Conservation (phyloP, 1,140 invertebrate genomes). For the Cydia splendana region DNA sequence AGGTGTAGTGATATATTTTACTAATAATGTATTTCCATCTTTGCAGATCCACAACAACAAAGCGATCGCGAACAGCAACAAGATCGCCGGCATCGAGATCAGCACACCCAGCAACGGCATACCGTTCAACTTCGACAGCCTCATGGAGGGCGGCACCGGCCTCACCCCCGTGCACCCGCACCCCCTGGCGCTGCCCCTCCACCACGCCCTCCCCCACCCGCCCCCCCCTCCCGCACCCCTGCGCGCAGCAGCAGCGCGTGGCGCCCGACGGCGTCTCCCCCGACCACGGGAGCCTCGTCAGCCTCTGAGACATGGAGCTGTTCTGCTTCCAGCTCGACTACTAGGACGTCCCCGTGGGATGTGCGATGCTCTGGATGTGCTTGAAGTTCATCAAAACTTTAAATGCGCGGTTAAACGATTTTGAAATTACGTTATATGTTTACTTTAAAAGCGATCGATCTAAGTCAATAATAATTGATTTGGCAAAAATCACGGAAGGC, state of each 20-base stretch:
- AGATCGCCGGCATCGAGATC: constrained; percentile 89
- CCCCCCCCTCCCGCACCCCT: constrained; percentile 74
- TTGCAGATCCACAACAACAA: constrained; percentile 70
- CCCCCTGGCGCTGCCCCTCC: constrained; percentile 78
- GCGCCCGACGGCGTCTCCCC: constrained; percentile 70
- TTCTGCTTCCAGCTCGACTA: background rate
- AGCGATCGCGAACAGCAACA: constrained; percentile 71
- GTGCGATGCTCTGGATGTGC: too few species aligned
- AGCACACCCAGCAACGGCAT: constrained; percentile 93
- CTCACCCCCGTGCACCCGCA: constrained; percentile 88
- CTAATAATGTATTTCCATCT: constrained; percentile 7
- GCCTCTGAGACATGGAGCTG: constrained; percentile 55
- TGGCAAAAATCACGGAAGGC: too few species aligned
- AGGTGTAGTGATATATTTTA: background rate
- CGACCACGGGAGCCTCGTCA: constrained; percentile 64
- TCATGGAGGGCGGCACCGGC: constrained; percentile 96
- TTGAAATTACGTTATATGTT: too few species aligned
- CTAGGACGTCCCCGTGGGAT: background rate
- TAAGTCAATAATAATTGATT: background rate
- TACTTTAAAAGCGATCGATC: background rate
- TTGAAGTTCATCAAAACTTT: too few species aligned
- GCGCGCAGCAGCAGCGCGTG: constrained; percentile 62
- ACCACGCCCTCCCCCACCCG: constrained; percentile 81
- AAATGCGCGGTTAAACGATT: too few species aligned
- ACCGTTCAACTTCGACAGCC: constrained; percentile 93